These are phyloP conservation scores for Hypena proboscidalis DNA, from an alignment of 2,888 invertebrate species.

Conservation along the genomic window DNA sequence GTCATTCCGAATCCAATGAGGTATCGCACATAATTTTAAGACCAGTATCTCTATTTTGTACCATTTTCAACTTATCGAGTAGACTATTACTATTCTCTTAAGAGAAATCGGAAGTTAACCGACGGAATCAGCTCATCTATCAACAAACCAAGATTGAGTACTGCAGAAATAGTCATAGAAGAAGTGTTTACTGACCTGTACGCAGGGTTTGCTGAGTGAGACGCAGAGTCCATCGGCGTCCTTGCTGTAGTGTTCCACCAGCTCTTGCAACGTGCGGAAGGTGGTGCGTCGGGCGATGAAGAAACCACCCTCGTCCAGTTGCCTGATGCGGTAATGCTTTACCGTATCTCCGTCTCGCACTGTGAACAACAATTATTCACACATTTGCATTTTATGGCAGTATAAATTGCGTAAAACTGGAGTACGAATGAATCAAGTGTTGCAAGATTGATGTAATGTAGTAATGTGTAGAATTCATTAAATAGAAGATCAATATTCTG, in stretches of 20 bases:
- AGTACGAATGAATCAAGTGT: slow-evolving; percentile 31
- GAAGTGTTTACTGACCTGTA: slow-evolving; percentile 87
- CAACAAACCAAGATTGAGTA: no score
- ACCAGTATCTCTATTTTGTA: no score
- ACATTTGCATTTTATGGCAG: slow-evolving; percentile 43
- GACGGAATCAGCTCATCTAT: no score
- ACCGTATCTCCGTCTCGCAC: slow-evolving; percentile 99
- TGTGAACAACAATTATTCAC: slow-evolving; percentile 73
- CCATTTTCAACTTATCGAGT: no score
- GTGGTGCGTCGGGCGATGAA: slow-evolving; percentile 99
- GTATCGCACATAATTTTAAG: no score
- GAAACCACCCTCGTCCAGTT: slow-evolving; percentile 99
- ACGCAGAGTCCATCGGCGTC: slow-evolving; percentile 99
- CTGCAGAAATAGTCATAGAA: no score
- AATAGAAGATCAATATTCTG: slow-evolving; percentile 14
- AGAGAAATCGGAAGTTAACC: no score
- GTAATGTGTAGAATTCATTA: slow-evolving; percentile 22
- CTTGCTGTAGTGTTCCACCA: slow-evolving; percentile 98
- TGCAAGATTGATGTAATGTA: slow-evolving; percentile 37
- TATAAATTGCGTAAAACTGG: slow-evolving; percentile 36
- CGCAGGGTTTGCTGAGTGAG: slow-evolving; percentile 96
- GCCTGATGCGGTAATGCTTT: slow-evolving; percentile 99
- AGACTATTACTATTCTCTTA: no score
- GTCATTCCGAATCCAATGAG: no score
- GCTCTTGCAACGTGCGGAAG: slow-evolving; percentile 98